Percentiles rank a stretch among this genome's conserved stretches.
These are phyloP conservation scores for Heteromyza rotundicornis DNA, from an alignment of 2,888 invertebrate genomes.

Conservation along the genomic window DNA sequence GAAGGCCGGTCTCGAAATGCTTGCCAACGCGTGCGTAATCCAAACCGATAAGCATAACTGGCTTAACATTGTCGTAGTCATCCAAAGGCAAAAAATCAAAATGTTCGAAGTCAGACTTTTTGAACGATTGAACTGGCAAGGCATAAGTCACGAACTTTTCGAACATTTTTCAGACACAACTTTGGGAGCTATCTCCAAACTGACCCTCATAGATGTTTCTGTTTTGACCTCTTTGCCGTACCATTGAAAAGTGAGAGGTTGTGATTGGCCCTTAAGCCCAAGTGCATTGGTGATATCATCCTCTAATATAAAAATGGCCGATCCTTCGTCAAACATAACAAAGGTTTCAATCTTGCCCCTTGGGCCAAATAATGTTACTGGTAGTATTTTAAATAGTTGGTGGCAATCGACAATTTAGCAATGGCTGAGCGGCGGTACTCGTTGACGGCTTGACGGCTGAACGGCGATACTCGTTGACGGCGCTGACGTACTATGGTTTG, in stretches of 20 bases:
- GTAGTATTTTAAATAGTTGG: constrained; percentile 22
- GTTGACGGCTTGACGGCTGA: too few relatives aligned
- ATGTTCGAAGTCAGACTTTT: neutral
- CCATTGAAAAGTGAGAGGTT: constrained; percentile 26
- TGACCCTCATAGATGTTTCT: constrained; percentile 12
- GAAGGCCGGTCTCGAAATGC: constrained; percentile 24
- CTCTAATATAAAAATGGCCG: constrained; percentile 18
- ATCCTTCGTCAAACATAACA: constrained; percentile 27
- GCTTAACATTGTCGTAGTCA: constrained; percentile 10
- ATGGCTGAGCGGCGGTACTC: neutral
- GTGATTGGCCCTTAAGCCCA: constrained; percentile 20
- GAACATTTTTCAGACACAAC: neutral
- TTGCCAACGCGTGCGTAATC: constrained; percentile 14
- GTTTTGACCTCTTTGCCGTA: constrained; percentile 17
- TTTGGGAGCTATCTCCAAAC: constrained; percentile 13
- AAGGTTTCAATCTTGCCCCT: constrained; percentile 7
- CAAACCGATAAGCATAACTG: constrained; percentile 2
- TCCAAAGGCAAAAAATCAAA: constrained; percentile 3
- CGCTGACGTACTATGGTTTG: neutral
- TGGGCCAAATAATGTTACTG: constrained; percentile 19
- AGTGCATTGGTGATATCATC: constrained; percentile 13
- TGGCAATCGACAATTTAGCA: neutral
- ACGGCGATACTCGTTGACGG: neutral
- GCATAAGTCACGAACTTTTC: neutral
- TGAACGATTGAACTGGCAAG: constrained; percentile 8